Evolutionary conservation across 2,888 invertebrate genomes (phyloP), one percentile per base, ranked within the genome.

Genomic region (Troilus luridus): DNA sequence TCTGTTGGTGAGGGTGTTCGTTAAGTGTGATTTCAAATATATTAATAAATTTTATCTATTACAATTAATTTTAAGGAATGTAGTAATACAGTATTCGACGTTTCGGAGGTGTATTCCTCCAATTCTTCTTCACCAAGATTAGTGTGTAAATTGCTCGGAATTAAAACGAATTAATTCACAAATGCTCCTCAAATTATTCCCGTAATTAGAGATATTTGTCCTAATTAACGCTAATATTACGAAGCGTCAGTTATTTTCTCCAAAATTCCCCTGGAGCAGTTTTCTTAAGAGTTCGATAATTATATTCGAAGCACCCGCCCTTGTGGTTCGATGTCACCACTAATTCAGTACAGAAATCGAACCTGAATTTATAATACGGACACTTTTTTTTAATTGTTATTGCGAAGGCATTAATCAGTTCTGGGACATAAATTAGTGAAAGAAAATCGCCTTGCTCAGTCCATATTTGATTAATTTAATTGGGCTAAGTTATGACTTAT

Each of bases 381-480:
- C 41, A 41, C 41, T 9, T 19, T 19, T 11, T 17, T 27, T 77
- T 77, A 77, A 77, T 77, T 77, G 19, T 41, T 27, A 41, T 77
- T 7, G 27, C 3, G 14, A 14, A 19, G 8, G 41, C 41, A 41
- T 77, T 77, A 41, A 41, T 77, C 41, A 77, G 17, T 8, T 77
- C 11, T 21, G 62, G 11, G 17, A 41, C 27, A 77, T 77, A 77
- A 77, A 77, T 77, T 41, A 77, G 27, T 41, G 17, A 41, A 77
- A 77, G 72, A 77, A 77, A 77, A 77, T 41, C 41, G 14, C 7
- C 72, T 77, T 77, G 27, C 72, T 17, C 9, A 17, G 41, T 17
- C 72, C 27, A 77, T 77, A 77, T 77, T 24, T 9, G 72, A 77
- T 41, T 41, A 77, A 77, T 77, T 77, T 77, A 77, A 77, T 77